Base-by-base conservation (phyloP, 2,113 vertebrate species). In the Nyctibius bracteatus region DNA sequence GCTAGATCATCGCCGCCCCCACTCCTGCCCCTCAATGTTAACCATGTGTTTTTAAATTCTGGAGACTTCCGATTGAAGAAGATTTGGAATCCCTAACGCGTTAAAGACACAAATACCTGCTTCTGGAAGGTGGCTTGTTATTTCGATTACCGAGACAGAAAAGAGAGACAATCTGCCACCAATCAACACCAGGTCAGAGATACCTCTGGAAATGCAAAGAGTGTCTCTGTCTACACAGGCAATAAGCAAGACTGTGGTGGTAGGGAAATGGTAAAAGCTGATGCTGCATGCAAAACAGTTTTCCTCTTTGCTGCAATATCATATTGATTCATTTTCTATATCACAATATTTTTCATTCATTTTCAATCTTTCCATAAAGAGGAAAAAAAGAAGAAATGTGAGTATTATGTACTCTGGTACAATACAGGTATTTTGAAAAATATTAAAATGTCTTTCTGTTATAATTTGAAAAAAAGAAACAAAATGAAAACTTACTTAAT, bases 401-500 rank as follows among this genome's bases (percentile, higher is more conserved):
- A 44, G 8, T 35, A 20, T 14, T 20, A 25, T 6, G 19, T 6
- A 27, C 9, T 87, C n/a, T 39, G 17, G 24, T 44, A 27, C 12
- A 61, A 47, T 6, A 28, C 14, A 70, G 10, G 9, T 44, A 21
- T 33, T 71, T 51, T 73, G 7, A 78, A 83, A 77, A 78, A 57
- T 24, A 86, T 20, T 61, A 9, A 72, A 73, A 14, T 24, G 52
- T 8, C 31, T 68, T 68, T 57, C 35, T 41, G 24, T 52, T 73
- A 20, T 5, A 30, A 67, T 41, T 55, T 52, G 28, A 62, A 88
- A 77, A 77, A 79, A 81, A 88, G 82, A 94, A 89, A 87, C 31
- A 44, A 66, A 78, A 63, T 14, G 4, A 35, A 94, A 74, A 63
- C 99, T 97, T 98, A 99, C 99, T 99, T 99, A 93, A 99, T 99